Evolutionary conservation across 2,888 invertebrate genomes (phyloP).

Genomic region (Bombylius major): DNA sequence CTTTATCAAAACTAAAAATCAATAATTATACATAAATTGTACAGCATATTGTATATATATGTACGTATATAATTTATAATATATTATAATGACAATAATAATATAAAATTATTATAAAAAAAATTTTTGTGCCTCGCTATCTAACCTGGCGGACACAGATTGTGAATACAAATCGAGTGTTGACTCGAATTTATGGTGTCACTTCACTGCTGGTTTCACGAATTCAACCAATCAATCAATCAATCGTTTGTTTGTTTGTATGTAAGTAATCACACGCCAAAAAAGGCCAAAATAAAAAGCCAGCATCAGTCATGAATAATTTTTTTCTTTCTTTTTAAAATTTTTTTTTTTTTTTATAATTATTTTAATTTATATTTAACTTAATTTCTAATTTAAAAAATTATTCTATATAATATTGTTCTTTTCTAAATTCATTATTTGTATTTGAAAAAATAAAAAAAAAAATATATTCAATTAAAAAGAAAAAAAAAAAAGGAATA

Average conservation of each 20-base stretch:
- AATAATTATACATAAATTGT: too few species aligned
- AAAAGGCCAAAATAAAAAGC: conserved; percentile 16
- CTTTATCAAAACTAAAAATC: too few species aligned
- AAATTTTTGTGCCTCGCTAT: conserved; percentile 13
- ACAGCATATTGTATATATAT: too few species aligned
- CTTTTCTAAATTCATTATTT: too few species aligned
- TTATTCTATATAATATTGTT: too few species aligned
- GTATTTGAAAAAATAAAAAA: too few species aligned
- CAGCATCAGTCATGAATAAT: conserved; percentile 16
- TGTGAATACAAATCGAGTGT: conserved; percentile 15
- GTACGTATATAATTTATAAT: too few species aligned
- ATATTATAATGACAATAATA: too few species aligned
- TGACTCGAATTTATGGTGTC: conserved; percentile 16
- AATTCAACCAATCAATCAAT: conserved; percentile 3
- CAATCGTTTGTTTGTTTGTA: not conserved
- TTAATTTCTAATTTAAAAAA: not conserved
- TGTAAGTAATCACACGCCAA: not conserved
- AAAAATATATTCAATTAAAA: too few species aligned
- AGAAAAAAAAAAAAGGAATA: too few species aligned
- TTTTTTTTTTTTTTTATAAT: conserved; percentile 9
- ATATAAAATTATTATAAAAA: too few species aligned
- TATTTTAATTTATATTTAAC: conserved; percentile 2
- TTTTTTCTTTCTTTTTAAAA: conserved; percentile 8
- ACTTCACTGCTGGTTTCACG: conserved; percentile 15
- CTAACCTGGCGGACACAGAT: conserved; percentile 17